These are phyloP conservation scores for Catalaphyllia jardinei DNA, from an alignment of 64 coral and sea anemone species.

Conservation along the genomic window DNA sequence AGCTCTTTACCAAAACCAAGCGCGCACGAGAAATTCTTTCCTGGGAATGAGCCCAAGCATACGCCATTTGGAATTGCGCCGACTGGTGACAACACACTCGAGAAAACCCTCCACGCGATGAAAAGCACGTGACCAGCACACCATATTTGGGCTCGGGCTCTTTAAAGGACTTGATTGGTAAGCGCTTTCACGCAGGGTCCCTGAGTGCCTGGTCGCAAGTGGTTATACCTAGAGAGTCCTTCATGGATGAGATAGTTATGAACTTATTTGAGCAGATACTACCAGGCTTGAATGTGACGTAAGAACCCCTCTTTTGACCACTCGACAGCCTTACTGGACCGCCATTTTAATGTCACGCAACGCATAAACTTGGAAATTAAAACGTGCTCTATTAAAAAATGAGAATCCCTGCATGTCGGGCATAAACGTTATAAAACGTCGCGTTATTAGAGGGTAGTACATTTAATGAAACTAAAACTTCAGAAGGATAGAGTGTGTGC, in stretches of 20 bases:
- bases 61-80: not conserved
- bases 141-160: conserved; percentile 23
- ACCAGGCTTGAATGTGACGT: not conserved
- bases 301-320: too few relatives aligned
- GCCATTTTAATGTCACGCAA: too few relatives aligned
- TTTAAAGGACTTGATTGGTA: not conserved
- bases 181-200: not conserved
- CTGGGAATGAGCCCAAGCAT: not conserved
- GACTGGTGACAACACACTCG: not conserved
- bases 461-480: too few relatives aligned
- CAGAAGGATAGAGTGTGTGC: too few relatives aligned
- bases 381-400: too few relatives aligned
- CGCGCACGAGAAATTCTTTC: not conserved
- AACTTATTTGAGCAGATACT: not conserved
- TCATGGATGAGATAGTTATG: not conserved
- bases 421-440: too few relatives aligned
- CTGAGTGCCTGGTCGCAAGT: not conserved
- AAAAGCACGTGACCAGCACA: conserved; percentile 45
- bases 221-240: not conserved
- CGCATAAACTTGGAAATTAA: too few relatives aligned
- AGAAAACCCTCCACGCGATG: conserved; percentile 25
- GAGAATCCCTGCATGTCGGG: too few relatives aligned
- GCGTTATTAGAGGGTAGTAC: too few relatives aligned
- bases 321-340: too few relatives aligned
- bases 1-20: not conserved